Base-by-base conservation (phyloP, 2,797 vertebrate species). In the Champsocephalus esox region DNA sequence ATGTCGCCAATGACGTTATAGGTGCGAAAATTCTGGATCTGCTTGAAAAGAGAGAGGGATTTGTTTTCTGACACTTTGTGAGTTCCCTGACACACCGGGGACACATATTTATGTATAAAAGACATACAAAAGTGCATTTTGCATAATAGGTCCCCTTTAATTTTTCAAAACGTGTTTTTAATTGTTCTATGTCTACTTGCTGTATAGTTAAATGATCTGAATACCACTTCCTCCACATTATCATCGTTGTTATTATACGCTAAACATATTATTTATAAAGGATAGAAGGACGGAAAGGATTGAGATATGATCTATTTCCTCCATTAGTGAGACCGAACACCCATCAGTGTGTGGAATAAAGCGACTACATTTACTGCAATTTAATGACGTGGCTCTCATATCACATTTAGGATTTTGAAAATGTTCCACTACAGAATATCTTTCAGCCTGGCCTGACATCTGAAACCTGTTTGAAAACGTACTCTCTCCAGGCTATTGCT, bases 241-340 rank as follows among this genome's bases (percentile, higher is more conserved):
- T 48, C 16, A 66, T 62, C 54, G 32, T 38, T 66, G n/a, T 57
- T 62, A 48, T 66, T 41, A 32, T 57, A 44, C 41, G 16, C 19
- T 48, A 41, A 32, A 44, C 17, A 43, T 68, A 13, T 64, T 52
- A 17, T 59, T 62, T 72, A n/a, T 38, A 38, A 38, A 38, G 34
- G 34, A 38, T 38, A 38, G 34, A 38, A 38, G 34, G 6, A 46
- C 64, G 55, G 41, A 82, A 77, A 55, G 48, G 32, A 57, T 69
- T 68, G 61, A 77, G 60, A 58, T 70, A 51, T 52, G 70, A 83
- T 80, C 68, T 50, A 52, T 87, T 70, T 62, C 61, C 57, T 72
- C 64, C 68, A 77, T 87, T 82, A 81, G 70, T 59, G 58, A 63
- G 51, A 72, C 62, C 0, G 60, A 85, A 75, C 52, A 73, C 77